These are phyloP conservation scores for Saccostrea echinata DNA, from an alignment of 1,140 invertebrate species.

Conservation along the genomic window DNA sequence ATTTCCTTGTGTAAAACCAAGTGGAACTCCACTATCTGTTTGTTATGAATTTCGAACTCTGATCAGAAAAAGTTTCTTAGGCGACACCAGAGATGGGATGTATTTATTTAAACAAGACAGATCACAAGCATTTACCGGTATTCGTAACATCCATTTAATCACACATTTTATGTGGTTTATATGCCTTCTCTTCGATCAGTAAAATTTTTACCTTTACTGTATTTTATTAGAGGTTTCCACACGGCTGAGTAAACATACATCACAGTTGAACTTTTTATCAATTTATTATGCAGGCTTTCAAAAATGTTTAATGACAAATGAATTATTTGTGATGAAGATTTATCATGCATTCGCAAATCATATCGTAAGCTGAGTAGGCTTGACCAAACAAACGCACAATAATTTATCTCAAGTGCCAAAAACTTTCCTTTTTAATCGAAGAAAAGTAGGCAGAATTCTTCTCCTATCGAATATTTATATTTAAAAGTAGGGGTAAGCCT, in stretches of 20 bases:
- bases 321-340: not conserved
- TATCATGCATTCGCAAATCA: not conserved
- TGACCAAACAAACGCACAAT: not conserved
- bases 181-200: constrained; percentile 16
- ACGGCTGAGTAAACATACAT: constrained; percentile 18
- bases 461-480: not conserved
- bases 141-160: constrained; percentile 34
- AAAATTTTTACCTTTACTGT: constrained; percentile 14
- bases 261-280: not conserved
- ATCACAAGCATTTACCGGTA: constrained; percentile 11
- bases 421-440: not conserved
- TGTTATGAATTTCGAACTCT: not conserved
- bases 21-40: not conserved
- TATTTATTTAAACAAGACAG: constrained; percentile 13
- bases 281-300: constrained; percentile 1
- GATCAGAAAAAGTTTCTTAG: not conserved
- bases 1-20: not conserved
- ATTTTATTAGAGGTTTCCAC: constrained; percentile 12
- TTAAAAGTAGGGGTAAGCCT: not conserved
- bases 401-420: constrained; percentile 32
- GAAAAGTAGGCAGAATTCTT: not conserved
- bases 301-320: constrained; percentile 12
- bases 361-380: not conserved
- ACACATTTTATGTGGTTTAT: not conserved
- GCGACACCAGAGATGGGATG: not conserved